phyloP scores from a whole-genome alignment of 2,113 vertebrate species.

The Larimichthys crocea region DNA sequence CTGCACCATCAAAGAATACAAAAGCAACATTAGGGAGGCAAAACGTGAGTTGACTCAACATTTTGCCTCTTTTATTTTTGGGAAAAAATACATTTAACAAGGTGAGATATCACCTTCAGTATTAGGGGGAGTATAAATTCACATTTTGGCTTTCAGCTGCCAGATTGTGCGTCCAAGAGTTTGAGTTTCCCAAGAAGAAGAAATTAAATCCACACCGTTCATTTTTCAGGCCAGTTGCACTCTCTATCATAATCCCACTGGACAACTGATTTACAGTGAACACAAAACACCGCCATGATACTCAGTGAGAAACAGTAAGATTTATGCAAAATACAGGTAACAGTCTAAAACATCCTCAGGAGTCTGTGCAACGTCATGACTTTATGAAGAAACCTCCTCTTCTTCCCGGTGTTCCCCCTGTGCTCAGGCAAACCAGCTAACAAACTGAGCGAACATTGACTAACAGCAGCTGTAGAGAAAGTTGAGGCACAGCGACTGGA shows the following conservation, averaged over 20 bases:
- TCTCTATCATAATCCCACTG: neutral
- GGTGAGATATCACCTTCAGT: neutral
- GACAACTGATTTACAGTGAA: neutral
- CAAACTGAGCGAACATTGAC: too few relatives aligned
- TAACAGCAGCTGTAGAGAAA: too few relatives aligned
- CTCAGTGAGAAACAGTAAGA: neutral
- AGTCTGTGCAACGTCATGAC: neutral
- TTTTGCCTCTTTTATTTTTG: neutral
- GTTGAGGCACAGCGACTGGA: too few relatives aligned
- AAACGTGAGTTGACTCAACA: slow-evolving; percentile 27
- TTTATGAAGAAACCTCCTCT: too few relatives aligned
- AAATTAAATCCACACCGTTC: slow-evolving; percentile 10
- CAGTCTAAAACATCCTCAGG: neutral
- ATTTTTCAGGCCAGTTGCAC: neutral
- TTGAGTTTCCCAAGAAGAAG: neutral
- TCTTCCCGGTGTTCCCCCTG: too few relatives aligned
- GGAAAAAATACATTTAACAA: neutral
- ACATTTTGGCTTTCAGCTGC: neutral
- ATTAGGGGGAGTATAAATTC: neutral
- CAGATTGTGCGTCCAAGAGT: neutral
- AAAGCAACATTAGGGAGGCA: slow-evolving; percentile 80
- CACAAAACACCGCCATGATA: neutral
- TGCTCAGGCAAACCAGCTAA: too few relatives aligned
- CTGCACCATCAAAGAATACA: slow-evolving; percentile 97
- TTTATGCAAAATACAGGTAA: neutral